Conservation (phyloP, 2,113 vertebrate genomes). For the Chascanopsetta lugubris region DNA sequence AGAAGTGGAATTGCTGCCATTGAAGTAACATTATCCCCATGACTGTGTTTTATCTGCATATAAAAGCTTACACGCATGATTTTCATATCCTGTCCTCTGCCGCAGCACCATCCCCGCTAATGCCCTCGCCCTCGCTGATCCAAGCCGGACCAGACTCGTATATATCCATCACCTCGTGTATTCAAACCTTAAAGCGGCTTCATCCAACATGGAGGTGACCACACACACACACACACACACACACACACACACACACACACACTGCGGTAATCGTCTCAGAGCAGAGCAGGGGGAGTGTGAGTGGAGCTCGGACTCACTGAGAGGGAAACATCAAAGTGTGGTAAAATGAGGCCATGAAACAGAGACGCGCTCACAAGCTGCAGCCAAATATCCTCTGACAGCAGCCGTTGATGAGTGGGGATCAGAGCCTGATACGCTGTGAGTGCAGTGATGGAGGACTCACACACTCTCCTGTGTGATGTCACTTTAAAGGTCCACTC, state of each 20-base stretch:
- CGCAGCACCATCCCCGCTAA: constrained; percentile 38
- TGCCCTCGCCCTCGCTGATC: constrained; percentile 37
- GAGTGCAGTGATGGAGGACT: neutral
- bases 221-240: constrained; percentile 14
- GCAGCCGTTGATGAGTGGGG: neutral
- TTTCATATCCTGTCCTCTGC: constrained; percentile 1
- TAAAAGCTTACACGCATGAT: constrained; percentile 50
- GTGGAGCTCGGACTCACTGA: constrained; percentile 29
- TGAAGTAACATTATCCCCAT: constrained; percentile 53
- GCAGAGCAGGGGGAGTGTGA: constrained; percentile 14
- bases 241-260: no score
- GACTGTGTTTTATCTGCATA: constrained; percentile 50
- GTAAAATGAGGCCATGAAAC: constrained; percentile 49
- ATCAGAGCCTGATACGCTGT: neutral
- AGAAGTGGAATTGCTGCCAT: constrained; percentile 31
- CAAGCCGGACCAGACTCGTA: constrained; percentile 16
- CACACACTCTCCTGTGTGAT: neutral
- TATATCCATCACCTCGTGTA: constrained; percentile 25
- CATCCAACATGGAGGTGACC: constrained; percentile 24
- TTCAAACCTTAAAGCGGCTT: constrained; percentile 21
- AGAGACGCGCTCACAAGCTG: constrained; percentile 14
- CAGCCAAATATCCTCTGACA: neutral
- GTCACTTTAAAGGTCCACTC: neutral
- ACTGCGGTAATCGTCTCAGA: constrained; percentile 34
- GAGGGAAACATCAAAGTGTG: constrained; percentile 46